These are phyloP conservation scores for Entomobrya multifasciata DNA, from an alignment of 2,888 invertebrate genomes.

Conservation along the genomic window DNA sequence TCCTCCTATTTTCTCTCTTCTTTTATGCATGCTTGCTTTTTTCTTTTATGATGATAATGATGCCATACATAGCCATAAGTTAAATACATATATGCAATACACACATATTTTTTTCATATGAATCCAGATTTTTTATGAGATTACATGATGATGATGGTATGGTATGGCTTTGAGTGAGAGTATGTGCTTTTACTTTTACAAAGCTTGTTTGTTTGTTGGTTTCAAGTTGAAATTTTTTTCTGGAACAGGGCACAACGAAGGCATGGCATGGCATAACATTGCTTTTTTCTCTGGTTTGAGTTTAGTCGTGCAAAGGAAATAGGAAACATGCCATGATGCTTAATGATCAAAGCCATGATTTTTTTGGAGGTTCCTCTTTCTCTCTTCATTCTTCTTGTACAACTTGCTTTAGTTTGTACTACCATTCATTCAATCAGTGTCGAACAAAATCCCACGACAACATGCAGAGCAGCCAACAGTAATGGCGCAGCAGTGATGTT, in stretches of 20 bases:
- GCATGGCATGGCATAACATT: too few species aligned
- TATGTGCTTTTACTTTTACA: too few species aligned
- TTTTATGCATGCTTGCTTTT: neutral
- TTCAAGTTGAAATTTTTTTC: neutral
- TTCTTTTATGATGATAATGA: neutral
- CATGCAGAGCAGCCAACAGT: too few species aligned
- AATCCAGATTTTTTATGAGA: neutral
- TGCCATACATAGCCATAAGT: neutral
- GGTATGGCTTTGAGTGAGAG: too few species aligned
- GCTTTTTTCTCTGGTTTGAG: neutral
- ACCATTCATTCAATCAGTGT: neutral
- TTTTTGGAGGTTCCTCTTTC: neutral
- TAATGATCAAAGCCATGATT: conserved; percentile 5
- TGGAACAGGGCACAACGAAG: too few species aligned
- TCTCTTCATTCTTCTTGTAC: neutral
- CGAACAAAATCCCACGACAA: neutral
- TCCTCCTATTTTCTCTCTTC: neutral
- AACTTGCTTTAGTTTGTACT: neutral
- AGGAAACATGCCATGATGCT: conserved; percentile 37
- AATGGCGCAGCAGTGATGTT: too few species aligned
- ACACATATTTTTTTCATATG: neutral
- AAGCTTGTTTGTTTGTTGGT: neutral
- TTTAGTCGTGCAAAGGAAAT: conserved; percentile 39
- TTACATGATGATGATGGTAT: too few species aligned
- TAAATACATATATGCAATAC: neutral